Conservation (phyloP, 2,888 invertebrate genomes). For the Anorthoa munda region DNA sequence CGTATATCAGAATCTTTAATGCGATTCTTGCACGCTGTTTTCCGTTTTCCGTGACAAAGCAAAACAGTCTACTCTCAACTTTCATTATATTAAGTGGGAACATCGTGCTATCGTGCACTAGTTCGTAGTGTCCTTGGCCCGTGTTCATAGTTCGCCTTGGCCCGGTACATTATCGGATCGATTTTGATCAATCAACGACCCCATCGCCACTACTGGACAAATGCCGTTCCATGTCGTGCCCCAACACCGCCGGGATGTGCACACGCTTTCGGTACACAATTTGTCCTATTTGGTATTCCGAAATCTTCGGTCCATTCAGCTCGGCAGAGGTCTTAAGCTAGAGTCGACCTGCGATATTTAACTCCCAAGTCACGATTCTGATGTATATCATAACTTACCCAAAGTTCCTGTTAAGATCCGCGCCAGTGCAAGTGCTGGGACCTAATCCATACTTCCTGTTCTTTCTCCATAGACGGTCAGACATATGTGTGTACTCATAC, state of each 20-base stretch:
- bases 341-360: background rate
- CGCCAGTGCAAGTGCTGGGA: slow-evolving; percentile 92
- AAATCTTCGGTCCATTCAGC: background rate
- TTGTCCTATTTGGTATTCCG: background rate
- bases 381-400: slow-evolving; percentile 84
- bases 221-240: background rate
- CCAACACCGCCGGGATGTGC: too few relatives aligned
- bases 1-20: background rate
- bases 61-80: slow-evolving; percentile 16
- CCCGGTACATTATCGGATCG: slow-evolving; percentile 14
- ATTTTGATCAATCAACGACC: slow-evolving; percentile 28
- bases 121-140: slow-evolving; percentile 33
- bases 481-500: slow-evolving; percentile 95
- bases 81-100: slow-evolving; percentile 30
- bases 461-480: slow-evolving; percentile 96
- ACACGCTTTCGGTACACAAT: background rate
- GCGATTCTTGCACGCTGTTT: slow-evolving; percentile 10
- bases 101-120: slow-evolving; percentile 5
- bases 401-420: slow-evolving; percentile 97
- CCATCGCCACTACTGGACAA: background rate
- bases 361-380: background rate
- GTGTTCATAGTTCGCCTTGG: slow-evolving; percentile 37
- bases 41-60: slow-evolving; percentile 36
- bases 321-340: background rate
- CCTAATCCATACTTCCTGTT: slow-evolving; percentile 91